Base-by-base conservation (phyloP, 1,140 invertebrate genomes). In the Radopholus similis region DNA sequence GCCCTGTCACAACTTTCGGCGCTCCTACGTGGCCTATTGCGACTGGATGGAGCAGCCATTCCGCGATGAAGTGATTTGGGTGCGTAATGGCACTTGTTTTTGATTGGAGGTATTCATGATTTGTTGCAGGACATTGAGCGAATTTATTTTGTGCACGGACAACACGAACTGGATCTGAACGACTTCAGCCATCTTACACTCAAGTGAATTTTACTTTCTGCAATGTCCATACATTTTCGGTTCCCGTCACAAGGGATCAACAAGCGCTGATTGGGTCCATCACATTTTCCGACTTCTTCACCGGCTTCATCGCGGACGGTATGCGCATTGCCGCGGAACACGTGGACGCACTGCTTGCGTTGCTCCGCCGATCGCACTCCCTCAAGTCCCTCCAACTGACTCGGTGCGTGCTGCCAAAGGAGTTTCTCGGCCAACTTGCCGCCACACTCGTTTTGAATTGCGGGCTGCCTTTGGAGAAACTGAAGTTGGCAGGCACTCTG, bases 41-140 rank as follows among this genome's bases (percentile, higher is more conserved):
- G 79, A 81, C 66, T 80, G 72, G 32, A 70, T 76, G 53, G 81
- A 81, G 63, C 76, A 73, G 32, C 76, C 77, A 1, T 81, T 78
- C 53, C 66, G 73, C 37, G 77, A 83, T 58, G 79, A 81, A 68
- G 76, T 82, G 5, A 68, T 73, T 35, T 82, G 75, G 72, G 72
- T 70, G 58, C 42, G 35, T 18, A 18, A 11, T 72, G 35, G 11
- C 28, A 60, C 42, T 47, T 78, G 8, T 34, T 30, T 72, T 63
- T 64, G 54, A 26, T 47, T 4, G 18, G 4, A 21, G 5, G 32
- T n/a, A 23, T 21, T 30, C n/a, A n/a, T n/a, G n/a, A n/a, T n/a
- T n/a, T 56, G 34, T 76, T 40, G 30, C 56, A 72, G 77, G 79
- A 81, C 58, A 70, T 81, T 18, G 79, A 81, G 64, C 77, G 81